phyloP scores from a whole-genome alignment of 2,797 vertebrate species.

The Dromococcyx pavoninus region DNA sequence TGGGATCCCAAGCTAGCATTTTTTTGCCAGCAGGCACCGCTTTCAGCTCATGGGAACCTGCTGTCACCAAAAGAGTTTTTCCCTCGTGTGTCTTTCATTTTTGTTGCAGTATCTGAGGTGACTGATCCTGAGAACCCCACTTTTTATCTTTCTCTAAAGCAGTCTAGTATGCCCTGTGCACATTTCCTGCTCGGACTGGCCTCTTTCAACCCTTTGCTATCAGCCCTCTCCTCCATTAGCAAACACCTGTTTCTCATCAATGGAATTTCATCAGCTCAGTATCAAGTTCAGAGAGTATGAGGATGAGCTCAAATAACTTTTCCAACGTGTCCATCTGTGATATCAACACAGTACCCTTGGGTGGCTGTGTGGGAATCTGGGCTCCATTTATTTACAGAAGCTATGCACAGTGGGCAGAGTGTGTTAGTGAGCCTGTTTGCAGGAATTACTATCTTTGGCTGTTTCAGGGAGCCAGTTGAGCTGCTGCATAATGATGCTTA shows the following conservation, averaged over 20 bases:
- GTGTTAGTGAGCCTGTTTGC: slow-evolving; percentile 8
- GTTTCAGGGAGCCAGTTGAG: slow-evolving; percentile 19
- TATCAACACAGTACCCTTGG: neutral
- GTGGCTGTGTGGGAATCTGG: neutral
- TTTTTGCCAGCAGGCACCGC: slow-evolving; percentile 39
- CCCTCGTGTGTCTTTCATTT: slow-evolving; percentile 1
- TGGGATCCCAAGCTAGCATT: slow-evolving; percentile 42
- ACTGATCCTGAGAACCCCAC: neutral
- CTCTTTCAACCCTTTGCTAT: neutral
- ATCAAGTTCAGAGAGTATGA: neutral
- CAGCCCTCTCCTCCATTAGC: neutral
- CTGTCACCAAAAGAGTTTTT: slow-evolving; percentile 55
- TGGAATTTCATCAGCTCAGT: neutral
- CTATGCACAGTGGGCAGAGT: neutral
- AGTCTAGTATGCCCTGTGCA: neutral
- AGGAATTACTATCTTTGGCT: slow-evolving; percentile 28
- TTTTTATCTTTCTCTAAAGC: neutral
- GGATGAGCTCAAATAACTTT: neutral
- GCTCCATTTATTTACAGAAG: slow-evolving; percentile 4
- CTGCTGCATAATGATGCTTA: slow-evolving; percentile 31
- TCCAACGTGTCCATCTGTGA: neutral
- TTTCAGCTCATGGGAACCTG: slow-evolving; percentile 30
- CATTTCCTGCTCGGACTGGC: neutral
- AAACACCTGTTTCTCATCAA: neutral
- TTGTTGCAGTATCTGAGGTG: neutral